These are phyloP conservation scores for Aegotheles bennettii DNA, from an alignment of 2,113 vertebrate species.

Conservation along the genomic window DNA sequence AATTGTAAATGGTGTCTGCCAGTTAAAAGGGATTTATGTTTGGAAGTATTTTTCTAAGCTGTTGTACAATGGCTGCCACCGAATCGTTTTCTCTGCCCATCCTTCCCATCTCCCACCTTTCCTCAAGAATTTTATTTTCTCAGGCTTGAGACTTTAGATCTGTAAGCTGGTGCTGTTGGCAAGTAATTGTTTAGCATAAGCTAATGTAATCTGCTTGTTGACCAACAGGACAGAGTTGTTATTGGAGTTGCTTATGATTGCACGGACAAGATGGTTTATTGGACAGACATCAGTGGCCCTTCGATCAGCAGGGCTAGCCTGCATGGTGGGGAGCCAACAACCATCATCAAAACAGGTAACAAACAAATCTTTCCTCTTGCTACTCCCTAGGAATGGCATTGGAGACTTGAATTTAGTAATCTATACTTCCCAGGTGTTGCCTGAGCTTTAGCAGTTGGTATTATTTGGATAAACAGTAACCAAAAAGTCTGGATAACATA, in stretches of 20 bases:
- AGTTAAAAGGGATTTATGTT: not conserved
- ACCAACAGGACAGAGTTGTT: slow-evolving; percentile 85
- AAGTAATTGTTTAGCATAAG: not conserved
- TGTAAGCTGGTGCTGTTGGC: not conserved
- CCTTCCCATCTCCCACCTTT: not conserved
- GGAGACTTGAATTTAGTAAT: not conserved
- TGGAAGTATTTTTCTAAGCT: not conserved
- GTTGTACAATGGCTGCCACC: not conserved
- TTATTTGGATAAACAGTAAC: not conserved
- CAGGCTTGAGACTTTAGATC: not conserved
- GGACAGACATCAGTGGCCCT: slow-evolving; percentile 90
- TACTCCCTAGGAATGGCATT: not conserved
- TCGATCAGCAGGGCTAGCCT: slow-evolving; percentile 87
- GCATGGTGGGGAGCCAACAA: slow-evolving; percentile 80
- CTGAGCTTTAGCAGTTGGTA: not conserved
- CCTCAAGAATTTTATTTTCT: not conserved
- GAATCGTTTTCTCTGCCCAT: not conserved
- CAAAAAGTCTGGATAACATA: not conserved
- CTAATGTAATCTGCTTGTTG: slow-evolving; percentile 13
- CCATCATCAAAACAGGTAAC: slow-evolving; percentile 83
- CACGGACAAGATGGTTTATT: slow-evolving; percentile 89
- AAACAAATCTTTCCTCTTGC: not conserved
- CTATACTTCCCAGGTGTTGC: not conserved
- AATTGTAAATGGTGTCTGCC: not conserved
- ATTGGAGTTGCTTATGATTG: slow-evolving; percentile 92